Evolutionary conservation across 2,888 invertebrate species (phyloP), one percentile per base, ranked within the genome.

Genomic region (Latheticus oryzae): DNA sequence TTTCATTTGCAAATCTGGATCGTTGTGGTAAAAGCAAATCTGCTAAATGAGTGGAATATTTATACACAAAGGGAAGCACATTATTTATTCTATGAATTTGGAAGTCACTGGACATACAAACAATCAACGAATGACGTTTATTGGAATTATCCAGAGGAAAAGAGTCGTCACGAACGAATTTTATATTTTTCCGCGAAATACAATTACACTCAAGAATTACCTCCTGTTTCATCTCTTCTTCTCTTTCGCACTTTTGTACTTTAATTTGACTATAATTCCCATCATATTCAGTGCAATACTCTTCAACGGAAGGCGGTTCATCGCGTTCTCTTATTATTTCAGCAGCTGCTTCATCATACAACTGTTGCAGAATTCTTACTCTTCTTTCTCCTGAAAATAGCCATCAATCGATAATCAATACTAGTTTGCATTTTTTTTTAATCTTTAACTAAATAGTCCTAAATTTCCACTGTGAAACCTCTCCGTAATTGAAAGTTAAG

Each of bases 251-350:
- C 12, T 69, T 70, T 1, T 69, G 63, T 16, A 26, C n/a, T 38
- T 54, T 23, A 5, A 21, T 9, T 7, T 33, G 32, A 35, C 66
- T 60, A 60, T 66, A 74, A 54, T 69, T 70, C 8, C 66, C 68
- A 48, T 76, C 75, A 60, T 77, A 76, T 60, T 73, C 73, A 1
- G 76, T 76, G 55, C 74, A 73, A 60, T 76, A 76, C 51, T 74
- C 67, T 54, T 70, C 72, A 1, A 67, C 61, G 5, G 70, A 66
- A 4, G 68, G 66, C 13, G 67, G 66, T 2, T 62, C 60, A 12
- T 64, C 61, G 23, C 63, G 58, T 56, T 76, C 74, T 9, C 64
- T 59, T 26, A 68, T 61, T 42, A 74, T 70, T 69, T 76, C 74
- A 15, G 65, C 65, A 7, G 64, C 65, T 13, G 76, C 73, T 62